Percentiles rank a stretch among this genome's conserved stretches.
Conservation (phyloP, 2,888 invertebrate species). For the Cremastobaeus sp. region DNA sequence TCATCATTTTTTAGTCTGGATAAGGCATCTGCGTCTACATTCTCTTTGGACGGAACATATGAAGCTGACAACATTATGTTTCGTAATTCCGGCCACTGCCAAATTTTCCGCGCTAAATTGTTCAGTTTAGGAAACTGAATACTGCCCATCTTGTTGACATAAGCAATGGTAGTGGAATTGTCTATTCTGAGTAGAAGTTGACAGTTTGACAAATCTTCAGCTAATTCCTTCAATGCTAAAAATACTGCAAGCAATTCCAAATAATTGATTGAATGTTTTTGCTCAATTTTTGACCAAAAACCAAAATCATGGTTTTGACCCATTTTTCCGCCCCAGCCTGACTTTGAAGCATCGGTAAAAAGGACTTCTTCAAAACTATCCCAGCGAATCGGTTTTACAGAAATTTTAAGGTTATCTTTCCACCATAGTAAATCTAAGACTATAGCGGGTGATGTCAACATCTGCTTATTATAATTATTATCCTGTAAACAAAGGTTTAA, state of each 20-base stretch:
- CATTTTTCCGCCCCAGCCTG: background rate
- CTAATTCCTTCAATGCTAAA: background rate
- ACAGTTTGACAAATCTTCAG: background rate
- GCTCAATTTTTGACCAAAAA: background rate
- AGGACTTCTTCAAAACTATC: background rate
- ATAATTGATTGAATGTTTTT: background rate
- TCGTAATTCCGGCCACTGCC: too few relatives aligned
- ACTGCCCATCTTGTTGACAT: background rate
- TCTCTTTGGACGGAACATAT: too few relatives aligned
- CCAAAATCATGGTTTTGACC: background rate
- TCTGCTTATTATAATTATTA: background rate
- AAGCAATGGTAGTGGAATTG: background rate
- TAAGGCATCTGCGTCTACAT: too few relatives aligned
- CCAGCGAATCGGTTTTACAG: background rate
- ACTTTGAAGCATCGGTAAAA: background rate
- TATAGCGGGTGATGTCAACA: background rate
- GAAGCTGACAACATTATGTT: too few relatives aligned
- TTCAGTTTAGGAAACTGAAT: too few relatives aligned
- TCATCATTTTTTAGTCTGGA: too few relatives aligned
- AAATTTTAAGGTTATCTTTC: background rate
- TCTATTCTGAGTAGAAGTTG: background rate
- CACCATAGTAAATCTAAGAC: background rate
- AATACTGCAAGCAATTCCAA: background rate
- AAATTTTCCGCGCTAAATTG: too few relatives aligned
- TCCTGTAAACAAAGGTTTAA: background rate